These are phyloP conservation scores for Cheilosia vernalis DNA, from an alignment of 2,888 invertebrate species.

Conservation along the genomic window DNA sequence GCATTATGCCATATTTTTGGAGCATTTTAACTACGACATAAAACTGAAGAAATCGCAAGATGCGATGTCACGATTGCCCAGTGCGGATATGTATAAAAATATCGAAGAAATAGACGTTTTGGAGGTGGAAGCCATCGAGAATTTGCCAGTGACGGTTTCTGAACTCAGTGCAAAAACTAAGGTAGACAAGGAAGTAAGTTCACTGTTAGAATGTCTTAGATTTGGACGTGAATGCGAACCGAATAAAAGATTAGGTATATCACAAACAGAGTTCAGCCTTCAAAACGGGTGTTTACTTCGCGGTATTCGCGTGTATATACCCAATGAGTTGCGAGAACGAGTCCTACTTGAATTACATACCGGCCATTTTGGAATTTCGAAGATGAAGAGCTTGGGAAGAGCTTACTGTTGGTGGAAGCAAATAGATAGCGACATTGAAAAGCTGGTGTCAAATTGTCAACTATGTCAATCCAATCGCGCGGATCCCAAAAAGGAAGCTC, in stretches of 20 bases:
- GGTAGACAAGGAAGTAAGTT: constrained; percentile 35
- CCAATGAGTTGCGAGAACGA: constrained; percentile 45
- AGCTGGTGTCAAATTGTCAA: no score
- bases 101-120: constrained; percentile 48
- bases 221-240: constrained; percentile 38
- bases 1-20: constrained; percentile 17
- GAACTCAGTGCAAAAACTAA: constrained; percentile 45
- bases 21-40: constrained; percentile 10
- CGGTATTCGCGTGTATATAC: constrained; percentile 30
- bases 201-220: no score
- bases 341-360: constrained; percentile 67
- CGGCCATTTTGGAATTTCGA: constrained; percentile 38
- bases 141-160: constrained; percentile 53
- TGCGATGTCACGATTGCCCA: no score
- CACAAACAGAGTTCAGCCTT: constrained; percentile 56
- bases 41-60: constrained; percentile 23
- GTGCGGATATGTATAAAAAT: no score
- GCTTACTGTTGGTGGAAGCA: constrained; percentile 12
- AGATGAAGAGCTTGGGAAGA: constrained; percentile 72
- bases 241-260: constrained; percentile 46
- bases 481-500: no score
- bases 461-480: no score
- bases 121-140: constrained; percentile 43
- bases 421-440: no score
- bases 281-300: constrained; percentile 55